Percentiles rank a stretch among this genome's conserved stretches.
These are phyloP conservation scores for Laodelphax striatellus DNA, from an alignment of 1,140 invertebrate species.

Conservation along the genomic window DNA sequence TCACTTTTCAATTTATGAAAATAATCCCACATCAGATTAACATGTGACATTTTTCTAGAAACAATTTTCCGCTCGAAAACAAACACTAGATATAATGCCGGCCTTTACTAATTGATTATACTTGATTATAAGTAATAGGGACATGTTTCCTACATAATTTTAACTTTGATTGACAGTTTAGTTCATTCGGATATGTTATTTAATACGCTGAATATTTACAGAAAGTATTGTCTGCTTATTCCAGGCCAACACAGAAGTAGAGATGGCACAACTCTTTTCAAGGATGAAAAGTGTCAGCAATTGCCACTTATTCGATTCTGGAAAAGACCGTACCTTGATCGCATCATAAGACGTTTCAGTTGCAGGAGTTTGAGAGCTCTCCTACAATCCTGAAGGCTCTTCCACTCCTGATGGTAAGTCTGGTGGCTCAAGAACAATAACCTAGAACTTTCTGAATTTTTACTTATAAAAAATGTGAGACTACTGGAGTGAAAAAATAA, in stretches of 20 bases:
- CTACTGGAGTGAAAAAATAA: too few relatives aligned
- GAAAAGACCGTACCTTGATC: constrained; percentile 98
- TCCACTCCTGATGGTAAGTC: constrained; percentile 53
- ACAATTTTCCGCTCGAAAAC: too few relatives aligned
- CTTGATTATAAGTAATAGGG: constrained; percentile 4
- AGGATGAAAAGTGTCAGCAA: constrained; percentile 95
- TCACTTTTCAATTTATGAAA: too few relatives aligned
- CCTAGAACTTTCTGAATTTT: too few relatives aligned
- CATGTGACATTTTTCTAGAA: too few relatives aligned
- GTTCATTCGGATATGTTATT: too few relatives aligned
- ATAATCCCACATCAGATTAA: too few relatives aligned
- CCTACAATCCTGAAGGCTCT: constrained; percentile 82
- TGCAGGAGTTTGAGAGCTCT: constrained; percentile 87
- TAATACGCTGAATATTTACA: too few relatives aligned
- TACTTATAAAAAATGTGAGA: too few relatives aligned
- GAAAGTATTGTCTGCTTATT: constrained; percentile 3
- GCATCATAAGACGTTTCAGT: constrained; percentile 88
- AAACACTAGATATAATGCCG: too few relatives aligned
- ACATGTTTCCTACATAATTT: constrained; percentile 1
- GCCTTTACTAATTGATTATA: too few relatives aligned
- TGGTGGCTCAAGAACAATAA: too few relatives aligned
- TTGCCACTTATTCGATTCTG: constrained; percentile 83
- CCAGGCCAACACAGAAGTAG: constrained; percentile 86
- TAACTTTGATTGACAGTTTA: background rate
- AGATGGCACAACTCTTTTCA: constrained; percentile 94